Base-by-base conservation (phyloP, 2,888 invertebrate genomes). In the Lithosia quadra region DNA sequence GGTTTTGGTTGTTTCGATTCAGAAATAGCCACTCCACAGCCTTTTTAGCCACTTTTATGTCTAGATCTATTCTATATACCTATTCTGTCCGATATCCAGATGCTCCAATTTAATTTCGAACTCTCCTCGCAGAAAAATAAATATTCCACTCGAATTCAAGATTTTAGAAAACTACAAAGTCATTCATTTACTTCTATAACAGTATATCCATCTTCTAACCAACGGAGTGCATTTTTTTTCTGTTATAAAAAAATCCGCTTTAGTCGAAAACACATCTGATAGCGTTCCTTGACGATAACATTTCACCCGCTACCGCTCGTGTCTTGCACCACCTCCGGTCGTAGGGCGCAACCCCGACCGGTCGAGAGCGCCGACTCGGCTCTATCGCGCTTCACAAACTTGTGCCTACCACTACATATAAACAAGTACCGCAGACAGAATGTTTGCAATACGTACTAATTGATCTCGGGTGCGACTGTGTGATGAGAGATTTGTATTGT, bases 281-380 rank as follows among this genome's bases (percentile, higher is more conserved):
- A 55, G 0, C 22, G 55, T 21, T 1, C 11, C 2, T 21, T n/a
- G 28, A 21, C 2, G 5, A 11, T 53, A 53, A 49, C 10, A 8
- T 13, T 3, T 22, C 10, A 39, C 11, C n/a, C 55, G 59, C 60
- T 64, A 60, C 21, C 60, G 39, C 59, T 64, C 28, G 24, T 58
- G 39, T 0, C 22, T 49, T 56, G 61, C 18, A 9, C 21, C 39
- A n/a, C 5, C 3, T 2, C 8, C 43, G 62, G 28, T 58, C 39
- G 36, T 65, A 39, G 67, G 60, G 65, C 75, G 61, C 77, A 73
- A 74, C 73, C 75, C 74, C 71, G 75, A 59, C 39, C 73, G 68
- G 69, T 56, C 63, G 72, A 67, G 74, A 76, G 78, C 75, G 78
- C 72, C 72, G 65, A 77, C 76, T 80, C 69, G 62, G 68, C 77